Base-by-base conservation (phyloP, 2,888 invertebrate genomes). In the Erebia epiphron region DNA sequence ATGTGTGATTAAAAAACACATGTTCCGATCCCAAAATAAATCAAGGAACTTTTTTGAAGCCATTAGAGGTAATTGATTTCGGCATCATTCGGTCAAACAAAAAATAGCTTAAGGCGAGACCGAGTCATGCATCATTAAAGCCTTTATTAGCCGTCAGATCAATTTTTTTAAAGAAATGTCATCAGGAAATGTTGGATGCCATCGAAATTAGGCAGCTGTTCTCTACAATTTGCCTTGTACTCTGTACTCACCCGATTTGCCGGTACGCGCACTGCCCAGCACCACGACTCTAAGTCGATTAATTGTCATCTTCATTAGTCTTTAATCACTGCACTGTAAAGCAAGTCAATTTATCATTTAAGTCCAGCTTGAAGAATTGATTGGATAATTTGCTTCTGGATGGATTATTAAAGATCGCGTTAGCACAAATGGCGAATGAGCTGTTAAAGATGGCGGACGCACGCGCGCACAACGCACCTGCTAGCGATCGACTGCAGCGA, bases 201-300 rank as follows among this genome's bases (percentile, higher is more conserved):
- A 75, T 76, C 72, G 67, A 72, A 73, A 78, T 81, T 80, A 80
- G 77, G 80, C 78, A 82, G 77, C 75, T 70, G 68, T 67, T 66
- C 68, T 67, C 21, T 35, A 49, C 58, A 78, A 76, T 76, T 76
- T 75, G 79, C 79, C 78, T 76, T 69, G 68, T 79, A 86, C 95
- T 95, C 90, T 96, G 81, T 79, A 86, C 95, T 95, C 90, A 96
- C 96, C 96, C 82, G 96, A 96, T 93, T 96, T 96, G 86, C 96
- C 96, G 87, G 96, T 96, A 83, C 95, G 94, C 81, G 96, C 94
- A 90, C 95, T 95, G 82, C 96, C 96, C 82, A 96, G 94, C 86
- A 96, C 96, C 88, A 96, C 96, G 82, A 96, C 96, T 91, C 95
- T 95, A 92, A 96, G 96, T 94, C 95, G 95, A 94, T 95, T 96